Evolutionary conservation across 92 coral and sea anemone species (phyloP).

Genomic region (Porites rus): DNA sequence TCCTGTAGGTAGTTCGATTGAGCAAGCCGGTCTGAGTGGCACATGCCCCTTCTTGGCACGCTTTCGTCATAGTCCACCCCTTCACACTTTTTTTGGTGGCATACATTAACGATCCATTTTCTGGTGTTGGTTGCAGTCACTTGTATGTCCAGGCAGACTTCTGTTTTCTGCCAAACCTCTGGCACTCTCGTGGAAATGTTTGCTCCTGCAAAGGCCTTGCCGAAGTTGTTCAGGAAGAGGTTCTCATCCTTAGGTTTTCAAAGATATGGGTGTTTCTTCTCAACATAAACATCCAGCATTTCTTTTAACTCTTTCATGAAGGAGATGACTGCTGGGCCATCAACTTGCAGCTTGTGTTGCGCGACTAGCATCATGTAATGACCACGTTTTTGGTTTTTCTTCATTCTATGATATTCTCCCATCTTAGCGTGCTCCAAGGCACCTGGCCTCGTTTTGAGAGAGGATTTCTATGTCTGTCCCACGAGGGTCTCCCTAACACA

Average conservation of each 20-base stretch:
- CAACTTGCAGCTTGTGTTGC: background rate
- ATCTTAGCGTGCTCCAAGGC: too few species aligned
- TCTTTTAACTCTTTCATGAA: background rate
- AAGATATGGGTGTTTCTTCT: background rate
- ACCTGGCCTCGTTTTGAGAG: too few species aligned
- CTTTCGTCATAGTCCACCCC: background rate
- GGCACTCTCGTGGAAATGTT: background rate
- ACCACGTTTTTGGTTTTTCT: background rate
- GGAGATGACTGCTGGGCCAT: slow-evolving; percentile 8
- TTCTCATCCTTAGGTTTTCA: background rate
- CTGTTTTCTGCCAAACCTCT: slow-evolving; percentile 4
- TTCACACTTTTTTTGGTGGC: background rate
- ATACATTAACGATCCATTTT: slow-evolving; percentile 21
- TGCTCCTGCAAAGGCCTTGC: background rate
- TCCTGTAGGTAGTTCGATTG: background rate
- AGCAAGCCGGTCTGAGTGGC: background rate
- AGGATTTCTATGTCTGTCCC: too few species aligned
- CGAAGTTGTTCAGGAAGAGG: background rate
- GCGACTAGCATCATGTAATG: slow-evolving; percentile 14
- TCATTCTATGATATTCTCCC: too few species aligned
- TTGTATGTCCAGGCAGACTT: background rate
- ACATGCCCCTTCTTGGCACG: background rate
- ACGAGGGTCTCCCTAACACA: too few species aligned
- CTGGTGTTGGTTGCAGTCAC: slow-evolving; percentile 19
- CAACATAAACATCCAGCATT: background rate